A percentile compares a stretch with the other conserved stretches of the same genome.
Conservation (phyloP, 2,888 invertebrate species). For the Orgyia antiqua region DNA sequence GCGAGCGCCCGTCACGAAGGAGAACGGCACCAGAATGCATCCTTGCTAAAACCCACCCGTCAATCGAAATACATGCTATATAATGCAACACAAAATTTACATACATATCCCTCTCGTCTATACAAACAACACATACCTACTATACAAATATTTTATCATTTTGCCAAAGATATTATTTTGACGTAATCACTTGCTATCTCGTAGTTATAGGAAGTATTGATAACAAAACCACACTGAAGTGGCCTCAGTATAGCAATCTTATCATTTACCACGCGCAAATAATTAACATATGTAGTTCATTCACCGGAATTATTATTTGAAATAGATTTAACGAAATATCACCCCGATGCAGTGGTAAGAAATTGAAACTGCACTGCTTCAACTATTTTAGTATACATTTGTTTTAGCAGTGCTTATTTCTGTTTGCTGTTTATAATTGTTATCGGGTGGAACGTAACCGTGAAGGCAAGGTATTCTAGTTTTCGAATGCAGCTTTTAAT, state of each 20-base stretch:
- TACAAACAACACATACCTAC: constrained; percentile 14
- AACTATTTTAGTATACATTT: constrained; percentile 16
- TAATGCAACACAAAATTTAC: constrained; percentile 29
- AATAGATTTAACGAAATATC: no score
- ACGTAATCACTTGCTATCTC: constrained; percentile 38
- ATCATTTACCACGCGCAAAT: constrained; percentile 49
- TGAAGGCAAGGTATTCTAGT: constrained; percentile 54
- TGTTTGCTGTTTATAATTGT: constrained; percentile 23
- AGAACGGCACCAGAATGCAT: constrained; percentile 72
- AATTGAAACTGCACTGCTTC: constrained; percentile 37
- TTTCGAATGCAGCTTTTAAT: constrained; percentile 47
- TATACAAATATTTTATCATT: constrained; percentile 12
- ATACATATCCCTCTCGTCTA: constrained; percentile 17
- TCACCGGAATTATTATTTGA: constrained; percentile 55
- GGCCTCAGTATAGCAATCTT: constrained; percentile 47
- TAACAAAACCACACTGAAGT: constrained; percentile 45
- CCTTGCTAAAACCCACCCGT: constrained; percentile 59
- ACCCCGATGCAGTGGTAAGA: no score
- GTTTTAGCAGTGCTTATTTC: constrained; percentile 2
- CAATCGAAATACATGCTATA: constrained; percentile 25
- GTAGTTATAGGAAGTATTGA: constrained; percentile 36
- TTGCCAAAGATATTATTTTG: constrained; percentile 20
- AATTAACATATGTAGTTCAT: constrained; percentile 60
- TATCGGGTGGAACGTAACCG: constrained; percentile 26
- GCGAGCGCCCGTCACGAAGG: constrained; percentile 61